Conservation (phyloP, 2,113 vertebrate species). For the Notiomystis cincta region DNA sequence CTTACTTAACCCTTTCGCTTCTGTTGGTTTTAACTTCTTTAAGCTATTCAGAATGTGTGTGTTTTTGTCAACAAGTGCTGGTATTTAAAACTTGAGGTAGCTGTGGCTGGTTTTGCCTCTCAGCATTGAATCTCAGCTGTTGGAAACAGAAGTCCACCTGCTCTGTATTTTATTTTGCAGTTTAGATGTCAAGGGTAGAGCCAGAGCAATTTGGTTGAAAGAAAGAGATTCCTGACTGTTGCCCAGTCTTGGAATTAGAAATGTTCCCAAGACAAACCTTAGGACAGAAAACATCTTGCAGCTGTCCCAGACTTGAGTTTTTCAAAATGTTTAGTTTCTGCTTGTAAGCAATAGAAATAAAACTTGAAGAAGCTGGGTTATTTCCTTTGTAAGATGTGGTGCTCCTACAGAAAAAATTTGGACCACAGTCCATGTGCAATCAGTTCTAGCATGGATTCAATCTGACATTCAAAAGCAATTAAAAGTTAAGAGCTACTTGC, state of each 20-base stretch:
- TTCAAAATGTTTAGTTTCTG: background rate
- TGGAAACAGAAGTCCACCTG: background rate
- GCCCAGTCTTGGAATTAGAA: background rate
- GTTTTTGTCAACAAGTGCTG: background rate
- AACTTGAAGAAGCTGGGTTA: background rate
- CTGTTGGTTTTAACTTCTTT: background rate
- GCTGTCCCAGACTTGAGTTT: background rate
- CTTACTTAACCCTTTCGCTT: background rate
- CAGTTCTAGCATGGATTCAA: background rate
- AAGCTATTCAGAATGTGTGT: background rate
- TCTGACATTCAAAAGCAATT: background rate
- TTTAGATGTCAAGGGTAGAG: background rate
- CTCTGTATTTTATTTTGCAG: background rate
- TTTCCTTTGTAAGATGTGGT: background rate
- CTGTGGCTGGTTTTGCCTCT: background rate
- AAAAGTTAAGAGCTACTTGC: background rate
- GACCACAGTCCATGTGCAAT: background rate
- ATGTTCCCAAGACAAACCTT: background rate
- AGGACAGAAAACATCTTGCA: background rate
- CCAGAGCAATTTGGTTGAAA: background rate
- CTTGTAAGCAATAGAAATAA: background rate
- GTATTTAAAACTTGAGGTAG: background rate
- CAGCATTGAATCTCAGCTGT: background rate
- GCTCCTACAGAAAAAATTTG: background rate
- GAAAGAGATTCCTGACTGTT: background rate